A percentile compares a stretch with the other conserved stretches of the same genome.
Evolutionary conservation across 2,888 invertebrate species (phyloP).

Genomic region (Lasioglossum morio): DNA sequence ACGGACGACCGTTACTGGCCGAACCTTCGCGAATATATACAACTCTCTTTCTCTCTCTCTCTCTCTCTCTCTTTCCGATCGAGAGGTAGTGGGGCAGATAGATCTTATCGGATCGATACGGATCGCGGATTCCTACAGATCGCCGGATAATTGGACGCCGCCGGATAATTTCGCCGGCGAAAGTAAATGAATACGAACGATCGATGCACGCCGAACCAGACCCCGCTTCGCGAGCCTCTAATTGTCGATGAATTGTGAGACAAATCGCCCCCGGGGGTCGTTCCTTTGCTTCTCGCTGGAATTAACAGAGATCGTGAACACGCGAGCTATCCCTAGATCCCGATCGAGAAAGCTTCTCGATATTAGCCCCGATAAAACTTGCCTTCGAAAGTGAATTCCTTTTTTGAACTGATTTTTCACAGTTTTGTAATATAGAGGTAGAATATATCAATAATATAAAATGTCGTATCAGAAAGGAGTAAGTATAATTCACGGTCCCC

Average conservation of each 20-base stretch:
- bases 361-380: not conserved
- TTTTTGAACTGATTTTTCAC: not conserved
- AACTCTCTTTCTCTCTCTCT: not conserved
- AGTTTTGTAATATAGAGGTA: not conserved
- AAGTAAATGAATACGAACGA: conserved; percentile 53
- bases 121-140: conserved; percentile 61
- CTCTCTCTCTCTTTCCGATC: not conserved
- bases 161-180: conserved; percentile 39
- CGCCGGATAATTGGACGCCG: conserved; percentile 59
- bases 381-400: not conserved
- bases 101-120: conserved; percentile 65
- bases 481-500: not conserved
- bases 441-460: not conserved
- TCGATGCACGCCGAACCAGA: conserved; percentile 34
- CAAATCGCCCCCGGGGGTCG: conserved; percentile 21
- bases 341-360: not conserved
- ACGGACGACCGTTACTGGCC: conserved; percentile 56
- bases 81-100: conserved; percentile 8
- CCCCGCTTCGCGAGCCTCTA: conserved; percentile 8
- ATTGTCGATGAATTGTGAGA: conserved; percentile 28
- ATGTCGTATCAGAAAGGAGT: not conserved
- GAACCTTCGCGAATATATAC: conserved; percentile 37
- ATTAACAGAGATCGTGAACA: not conserved
- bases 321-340: not conserved
- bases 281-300: not conserved